Base-by-base conservation (phyloP, 2,888 invertebrate species). In the Cosmopolites sordidus region DNA sequence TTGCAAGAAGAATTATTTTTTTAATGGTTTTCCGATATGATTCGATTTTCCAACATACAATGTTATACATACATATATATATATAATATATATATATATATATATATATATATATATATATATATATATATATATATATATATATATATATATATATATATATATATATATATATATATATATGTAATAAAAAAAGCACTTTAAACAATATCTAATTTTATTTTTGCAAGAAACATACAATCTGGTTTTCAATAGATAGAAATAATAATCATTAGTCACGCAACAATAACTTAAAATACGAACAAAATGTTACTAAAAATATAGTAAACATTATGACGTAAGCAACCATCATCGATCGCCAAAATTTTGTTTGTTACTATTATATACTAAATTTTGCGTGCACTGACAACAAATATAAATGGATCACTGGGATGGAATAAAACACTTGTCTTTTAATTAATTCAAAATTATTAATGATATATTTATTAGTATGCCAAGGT, bases 201-300 rank as follows among this genome's bases (percentile, higher is more conserved):
- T n/a, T 50, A 50, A 50, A 50, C 49, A 50, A 50, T 50, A 50
- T 50, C 43, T 50, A 50, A 50, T 43, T 50, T 50, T 50, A 50
- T 50, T 50, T 48, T 43, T 50, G 49, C 49, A 43, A 22, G 49
- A 50, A 50, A 43, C 49, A 39, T 50, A 44, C 49, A 50, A 50
- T 50, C 39, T 37, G 16, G 12, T 48, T 49, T 37, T 43, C 29
- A 50, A 18, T 43, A 39, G 16, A 27, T 43, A 38, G 15, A 50
- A 50, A 50, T 39, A 43, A 43, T 27, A 43, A 49, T 27, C 22
- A 15, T 47, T 39, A 9, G 16, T 50, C 29, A 22, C 30, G 27
- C 39, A 50, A 48, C 48, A 15, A 40, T 43, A 38, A 38, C 11
- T 27, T 38, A 27, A 18, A 43, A 22, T 27, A 41, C 16, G 15